Evolutionary conservation across 2,113 vertebrate species (phyloP), one percentile per base, ranked within the genome.

Genomic region (Puntigrus tetrazona): DNA sequence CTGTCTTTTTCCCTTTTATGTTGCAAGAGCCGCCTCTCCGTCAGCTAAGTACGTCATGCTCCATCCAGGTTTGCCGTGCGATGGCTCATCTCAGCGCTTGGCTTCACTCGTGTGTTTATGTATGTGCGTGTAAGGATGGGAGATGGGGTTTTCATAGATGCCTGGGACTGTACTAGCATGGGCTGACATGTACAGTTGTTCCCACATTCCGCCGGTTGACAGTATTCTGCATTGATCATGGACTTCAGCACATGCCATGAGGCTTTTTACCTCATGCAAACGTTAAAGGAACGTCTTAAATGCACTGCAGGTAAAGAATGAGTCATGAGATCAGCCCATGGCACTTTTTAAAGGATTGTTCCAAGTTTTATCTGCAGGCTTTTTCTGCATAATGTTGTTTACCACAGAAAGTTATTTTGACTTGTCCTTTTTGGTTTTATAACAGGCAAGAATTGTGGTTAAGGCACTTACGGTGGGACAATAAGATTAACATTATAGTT

Each of bases 31-130:
- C 90, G 86, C 90, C 87, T 80, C 89, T 89, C 85, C 78, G 85
- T 88, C 87, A 86, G 90, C 91, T 92, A 92, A 94, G 91, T 92
- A 89, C 69, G 91, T 91, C 88, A 80, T 59, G 86, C 87, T 83
- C 80, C 89, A 85, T 92, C 47, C 55, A 57, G 82, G 88, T 86
- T 88, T 87, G 78, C 78, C 88, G 84, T 80, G 82, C 5, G 78
- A 84, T 70, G 86, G 81, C 86, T 83, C 87, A 89, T 88, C 81
- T 88, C 89, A 87, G 50, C 2, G 90, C 91, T 92, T 91, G 89
- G 88, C 89, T 90, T 89, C 89, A 89, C 85, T 69, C 80, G 87
- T 47, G 36, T 81, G 78, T 88, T 63, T 57, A 41, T n/a, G 83
- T 87, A 0, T 86, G 55, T 86, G n/a, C 83, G 77, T 87, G 84